Evolutionary conservation across 1,140 invertebrate genomes (phyloP).

Genomic region (Pseudomyrmex concolor): DNA sequence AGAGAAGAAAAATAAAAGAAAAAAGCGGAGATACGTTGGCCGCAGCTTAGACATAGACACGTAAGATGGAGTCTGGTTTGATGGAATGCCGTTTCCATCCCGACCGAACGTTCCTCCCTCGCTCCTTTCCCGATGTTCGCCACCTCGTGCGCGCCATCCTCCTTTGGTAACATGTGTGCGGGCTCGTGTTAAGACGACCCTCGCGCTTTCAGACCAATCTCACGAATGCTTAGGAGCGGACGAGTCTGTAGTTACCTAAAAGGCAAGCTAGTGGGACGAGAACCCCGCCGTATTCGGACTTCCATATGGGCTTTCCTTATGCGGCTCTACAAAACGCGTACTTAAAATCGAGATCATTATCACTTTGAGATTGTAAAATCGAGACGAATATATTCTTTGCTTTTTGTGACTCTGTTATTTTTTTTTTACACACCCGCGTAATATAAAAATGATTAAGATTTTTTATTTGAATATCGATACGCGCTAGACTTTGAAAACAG

Average conservation of each 20-base stretch:
- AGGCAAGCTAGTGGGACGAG: slow-evolving; percentile 60
- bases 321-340: neutral
- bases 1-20: slow-evolving; percentile 53
- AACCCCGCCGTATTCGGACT: slow-evolving; percentile 66
- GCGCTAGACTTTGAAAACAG: neutral
- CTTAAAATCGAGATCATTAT: slow-evolving; percentile 63
- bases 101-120: slow-evolving; percentile 57
- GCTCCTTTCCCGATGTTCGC: slow-evolving; percentile 57
- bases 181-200: slow-evolving; percentile 54
- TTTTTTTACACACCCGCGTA: neutral
- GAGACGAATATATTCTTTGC: slow-evolving; percentile 45
- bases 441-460: neutral
- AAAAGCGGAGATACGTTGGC: slow-evolving; percentile 66
- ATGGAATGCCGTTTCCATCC: slow-evolving; percentile 81
- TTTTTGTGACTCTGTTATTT: neutral
- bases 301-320: slow-evolving; percentile 56
- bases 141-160: slow-evolving; percentile 62
- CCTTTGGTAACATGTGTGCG: slow-evolving; percentile 60
- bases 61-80: slow-evolving; percentile 82
- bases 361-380: slow-evolving; percentile 40
- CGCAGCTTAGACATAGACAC: slow-evolving; percentile 57
- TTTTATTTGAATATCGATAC: neutral
- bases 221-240: slow-evolving; percentile 42
- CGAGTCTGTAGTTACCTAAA: slow-evolving; percentile 65
- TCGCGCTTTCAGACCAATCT: slow-evolving; percentile 60